Evolutionary conservation across 2,888 invertebrate species (phyloP).

Genomic region (Heliconius charithonia): DNA sequence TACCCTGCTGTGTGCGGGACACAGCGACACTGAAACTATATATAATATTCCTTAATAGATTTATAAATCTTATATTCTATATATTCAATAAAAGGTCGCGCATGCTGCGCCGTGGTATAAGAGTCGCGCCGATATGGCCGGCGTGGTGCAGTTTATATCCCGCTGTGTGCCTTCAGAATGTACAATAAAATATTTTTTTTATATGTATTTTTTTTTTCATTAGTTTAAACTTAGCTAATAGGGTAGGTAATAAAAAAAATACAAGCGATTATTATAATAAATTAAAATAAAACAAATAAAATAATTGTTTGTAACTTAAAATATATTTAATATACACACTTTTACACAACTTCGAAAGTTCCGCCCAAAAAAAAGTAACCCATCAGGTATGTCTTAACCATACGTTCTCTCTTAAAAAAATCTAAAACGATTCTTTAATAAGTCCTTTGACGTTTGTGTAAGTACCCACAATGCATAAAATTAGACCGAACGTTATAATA

Average conservation of each 20-base stretch:
- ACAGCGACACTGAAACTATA: too few species aligned
- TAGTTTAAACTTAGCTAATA: background rate
- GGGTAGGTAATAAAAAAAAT: background rate
- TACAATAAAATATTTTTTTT: constrained; percentile 36
- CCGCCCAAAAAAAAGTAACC: background rate
- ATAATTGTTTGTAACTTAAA: background rate
- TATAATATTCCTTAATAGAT: background rate
- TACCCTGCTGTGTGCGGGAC: too few species aligned
- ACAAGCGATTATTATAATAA: background rate
- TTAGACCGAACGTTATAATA: constrained; percentile 52
- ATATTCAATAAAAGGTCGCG: constrained; percentile 79
- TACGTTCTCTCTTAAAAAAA: background rate
- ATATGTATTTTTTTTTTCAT: background rate
- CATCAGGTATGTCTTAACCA: background rate
- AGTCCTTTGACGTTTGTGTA: constrained; percentile 52
- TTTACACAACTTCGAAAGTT: background rate
- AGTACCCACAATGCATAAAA: constrained; percentile 52
- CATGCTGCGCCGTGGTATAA: constrained; percentile 84
- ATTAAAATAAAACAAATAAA: background rate
- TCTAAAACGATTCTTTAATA: constrained; percentile 46
- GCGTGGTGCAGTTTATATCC: constrained; percentile 88
- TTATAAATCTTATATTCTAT: background rate
- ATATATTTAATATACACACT: background rate
- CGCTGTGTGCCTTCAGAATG: constrained; percentile 81
- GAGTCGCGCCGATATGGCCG: constrained; percentile 88